Percentiles rank a stretch among this genome's conserved stretches.
These are phyloP conservation scores for Mandrillus leucophaeus DNA, from an alignment of 2,113 vertebrate species.

Conservation along the genomic window DNA sequence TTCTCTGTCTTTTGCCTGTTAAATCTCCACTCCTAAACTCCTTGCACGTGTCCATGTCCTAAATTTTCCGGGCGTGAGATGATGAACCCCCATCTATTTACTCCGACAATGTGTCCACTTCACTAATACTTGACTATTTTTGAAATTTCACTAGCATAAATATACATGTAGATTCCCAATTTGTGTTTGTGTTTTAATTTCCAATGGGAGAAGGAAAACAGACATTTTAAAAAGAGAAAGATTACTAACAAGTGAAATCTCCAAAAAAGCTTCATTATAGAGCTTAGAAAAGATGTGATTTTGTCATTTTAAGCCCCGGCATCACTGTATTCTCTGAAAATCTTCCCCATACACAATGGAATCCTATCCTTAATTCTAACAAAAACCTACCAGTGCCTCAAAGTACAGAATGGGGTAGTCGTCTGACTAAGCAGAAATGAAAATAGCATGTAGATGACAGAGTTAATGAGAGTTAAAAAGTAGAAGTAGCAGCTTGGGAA, in stretches of 20 bases:
- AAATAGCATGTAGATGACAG: neutral
- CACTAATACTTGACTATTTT: neutral
- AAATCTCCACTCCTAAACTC: too few species aligned
- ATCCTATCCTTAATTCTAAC: neutral
- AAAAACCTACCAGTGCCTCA: neutral
- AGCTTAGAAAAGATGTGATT: neutral
- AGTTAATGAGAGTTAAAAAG: neutral
- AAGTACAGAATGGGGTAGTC: neutral
- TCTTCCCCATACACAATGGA: neutral
- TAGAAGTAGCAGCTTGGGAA: neutral
- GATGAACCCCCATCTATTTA: too few species aligned
- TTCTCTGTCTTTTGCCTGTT: too few species aligned
- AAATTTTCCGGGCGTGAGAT: too few species aligned
- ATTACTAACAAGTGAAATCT: conserved; percentile 7
- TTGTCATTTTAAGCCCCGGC: neutral
- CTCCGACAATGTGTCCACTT: too few species aligned
- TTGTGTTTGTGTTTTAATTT: conserved; percentile 9
- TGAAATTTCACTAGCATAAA: neutral
- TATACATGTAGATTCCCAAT: neutral
- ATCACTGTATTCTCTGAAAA: neutral
- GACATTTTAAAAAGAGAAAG: neutral
- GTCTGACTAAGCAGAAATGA: neutral
- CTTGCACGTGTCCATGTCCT: too few species aligned
- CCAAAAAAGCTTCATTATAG: neutral
- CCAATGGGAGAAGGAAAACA: conserved; percentile 27